phyloP scores from a whole-genome alignment of 2,113 vertebrate genomes.

The Lepisosteus oculatus region DNA sequence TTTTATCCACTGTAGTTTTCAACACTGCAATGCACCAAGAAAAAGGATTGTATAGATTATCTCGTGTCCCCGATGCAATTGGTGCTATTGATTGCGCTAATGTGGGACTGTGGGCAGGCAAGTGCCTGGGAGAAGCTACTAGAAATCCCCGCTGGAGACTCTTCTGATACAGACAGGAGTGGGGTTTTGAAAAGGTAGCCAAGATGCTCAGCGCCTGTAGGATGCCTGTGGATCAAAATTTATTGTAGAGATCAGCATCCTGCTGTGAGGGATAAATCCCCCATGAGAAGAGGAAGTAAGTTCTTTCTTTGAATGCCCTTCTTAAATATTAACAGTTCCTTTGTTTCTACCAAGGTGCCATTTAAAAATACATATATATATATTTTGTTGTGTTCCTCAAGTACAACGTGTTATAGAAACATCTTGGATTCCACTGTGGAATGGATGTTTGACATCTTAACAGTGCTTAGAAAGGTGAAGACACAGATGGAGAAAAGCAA shows the following conservation, averaged over 20 bases:
- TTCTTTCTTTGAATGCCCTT: slow-evolving; percentile 14
- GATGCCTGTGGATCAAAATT: slow-evolving; percentile 71
- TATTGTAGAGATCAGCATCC: slow-evolving; percentile 65
- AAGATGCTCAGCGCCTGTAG: slow-evolving; percentile 55
- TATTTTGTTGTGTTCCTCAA: slow-evolving; percentile 48
- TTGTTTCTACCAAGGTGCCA: slow-evolving; percentile 50
- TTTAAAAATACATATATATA: slow-evolving; percentile 39
- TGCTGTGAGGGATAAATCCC: slow-evolving; percentile 62
- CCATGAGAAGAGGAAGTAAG: slow-evolving; percentile 53
- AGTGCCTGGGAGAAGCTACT: slow-evolving; percentile 49
- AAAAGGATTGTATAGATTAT: slow-evolving; percentile 67
- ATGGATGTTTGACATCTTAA: slow-evolving; percentile 19
- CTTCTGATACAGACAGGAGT: slow-evolving; percentile 51
- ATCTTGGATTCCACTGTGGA: slow-evolving; percentile 36
- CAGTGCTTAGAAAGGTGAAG: slow-evolving; percentile 39
- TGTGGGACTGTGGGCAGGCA: slow-evolving; percentile 72
- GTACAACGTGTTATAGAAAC: slow-evolving; percentile 34
- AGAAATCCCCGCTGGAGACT: slow-evolving; percentile 13
- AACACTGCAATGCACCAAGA: slow-evolving; percentile 35
- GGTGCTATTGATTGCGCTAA: slow-evolving; percentile 74
- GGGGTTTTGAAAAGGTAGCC: slow-evolving; percentile 38
- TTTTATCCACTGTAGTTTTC: neutral
- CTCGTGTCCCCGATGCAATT: slow-evolving; percentile 72
- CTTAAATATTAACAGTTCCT: slow-evolving; percentile 10
- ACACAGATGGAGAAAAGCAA: slow-evolving; percentile 36